These are phyloP conservation scores for Quiscalus mexicanus DNA, from an alignment of 2,113 vertebrate genomes.

Conservation along the genomic window DNA sequence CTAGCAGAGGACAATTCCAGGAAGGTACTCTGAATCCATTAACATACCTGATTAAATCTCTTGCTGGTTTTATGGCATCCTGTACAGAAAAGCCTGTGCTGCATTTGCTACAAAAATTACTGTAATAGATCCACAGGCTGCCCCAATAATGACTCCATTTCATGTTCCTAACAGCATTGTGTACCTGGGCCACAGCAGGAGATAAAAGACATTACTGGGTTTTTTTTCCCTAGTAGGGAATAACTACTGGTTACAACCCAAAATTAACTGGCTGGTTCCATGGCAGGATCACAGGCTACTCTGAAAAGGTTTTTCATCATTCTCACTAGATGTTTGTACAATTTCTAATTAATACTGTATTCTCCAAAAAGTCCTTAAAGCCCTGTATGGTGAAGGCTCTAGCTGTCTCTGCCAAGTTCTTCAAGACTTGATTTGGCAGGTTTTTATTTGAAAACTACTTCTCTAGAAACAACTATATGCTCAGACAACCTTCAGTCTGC, in stretches of 20 bases:
- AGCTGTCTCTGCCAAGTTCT: background rate
- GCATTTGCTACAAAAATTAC: background rate
- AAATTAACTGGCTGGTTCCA: background rate
- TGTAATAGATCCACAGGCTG: background rate
- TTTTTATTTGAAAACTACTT: background rate
- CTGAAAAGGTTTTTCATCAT: background rate
- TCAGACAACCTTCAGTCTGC: background rate
- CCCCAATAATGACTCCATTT: background rate
- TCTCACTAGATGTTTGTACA: background rate
- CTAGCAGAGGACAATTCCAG: background rate
- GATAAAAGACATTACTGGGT: background rate
- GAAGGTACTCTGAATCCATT: constrained; percentile 1
- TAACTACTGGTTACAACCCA: background rate
- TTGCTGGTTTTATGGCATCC: constrained; percentile 1
- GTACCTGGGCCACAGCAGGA: background rate
- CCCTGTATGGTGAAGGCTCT: background rate
- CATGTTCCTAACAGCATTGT: background rate
- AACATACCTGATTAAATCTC: background rate
- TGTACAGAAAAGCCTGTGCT: constrained; percentile 13
- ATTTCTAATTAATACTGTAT: background rate
- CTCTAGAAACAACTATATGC: background rate
- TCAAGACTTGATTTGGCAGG: background rate
- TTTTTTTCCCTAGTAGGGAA: background rate
- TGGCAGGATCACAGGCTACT: background rate
- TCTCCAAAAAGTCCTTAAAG: background rate